Evolutionary conservation across 2,888 invertebrate species (phyloP).

Genomic region (Diarsia brunnea): DNA sequence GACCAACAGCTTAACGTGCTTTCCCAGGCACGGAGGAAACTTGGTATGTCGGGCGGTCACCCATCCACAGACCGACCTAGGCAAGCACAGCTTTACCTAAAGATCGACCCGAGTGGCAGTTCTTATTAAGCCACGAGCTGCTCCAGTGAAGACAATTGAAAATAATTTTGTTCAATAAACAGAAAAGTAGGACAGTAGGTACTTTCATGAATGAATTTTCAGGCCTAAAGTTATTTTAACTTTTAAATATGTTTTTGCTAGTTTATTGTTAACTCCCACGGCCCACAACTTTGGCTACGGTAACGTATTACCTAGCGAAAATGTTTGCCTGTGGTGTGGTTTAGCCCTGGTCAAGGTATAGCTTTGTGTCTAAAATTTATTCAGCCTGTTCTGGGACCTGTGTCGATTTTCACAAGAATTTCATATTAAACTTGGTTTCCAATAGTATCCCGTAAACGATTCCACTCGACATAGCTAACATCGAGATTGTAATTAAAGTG

Average conservation of each 20-base stretch:
- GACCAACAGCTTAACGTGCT: no score
- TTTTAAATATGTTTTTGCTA: not conserved
- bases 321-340: no score
- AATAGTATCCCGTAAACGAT: not conserved
- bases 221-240: not conserved
- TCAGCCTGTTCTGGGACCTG: not conserved
- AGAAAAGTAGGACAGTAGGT: not conserved
- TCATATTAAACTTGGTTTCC: not conserved
- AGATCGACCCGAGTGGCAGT: no score
- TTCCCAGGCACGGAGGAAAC: no score
- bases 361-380: not conserved
- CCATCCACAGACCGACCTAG: no score
- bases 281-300: not conserved
- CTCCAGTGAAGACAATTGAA: no score
- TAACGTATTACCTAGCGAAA: not conserved
- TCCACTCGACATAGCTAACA: not conserved
- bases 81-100: no score
- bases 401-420: not conserved
- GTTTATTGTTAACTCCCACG: not conserved
- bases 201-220: not conserved
- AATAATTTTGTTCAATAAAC: not conserved
- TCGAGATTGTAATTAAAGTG: conserved; percentile 24
- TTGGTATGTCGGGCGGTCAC: no score
- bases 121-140: no score
- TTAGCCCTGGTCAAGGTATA: not conserved